These are phyloP conservation scores for Pristionchus pacificus DNA, from an alignment of 1,140 invertebrate genomes.

Conservation along the genomic window DNA sequence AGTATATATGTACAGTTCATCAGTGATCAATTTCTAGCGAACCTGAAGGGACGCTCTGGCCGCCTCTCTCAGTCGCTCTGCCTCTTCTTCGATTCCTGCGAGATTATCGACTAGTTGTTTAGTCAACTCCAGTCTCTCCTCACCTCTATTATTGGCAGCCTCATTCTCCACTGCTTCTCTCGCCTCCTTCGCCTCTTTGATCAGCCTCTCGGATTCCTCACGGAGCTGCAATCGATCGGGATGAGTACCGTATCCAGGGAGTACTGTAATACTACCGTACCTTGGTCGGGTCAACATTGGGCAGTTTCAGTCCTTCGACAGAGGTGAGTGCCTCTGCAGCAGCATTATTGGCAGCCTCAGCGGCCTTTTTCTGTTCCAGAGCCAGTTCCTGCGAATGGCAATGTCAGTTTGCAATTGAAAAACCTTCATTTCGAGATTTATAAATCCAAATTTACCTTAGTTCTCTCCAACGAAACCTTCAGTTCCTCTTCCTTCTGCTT, in stretches of 20 bases:
- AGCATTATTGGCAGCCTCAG: slow-evolving; percentile 37
- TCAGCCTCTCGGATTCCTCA: slow-evolving; percentile 15
- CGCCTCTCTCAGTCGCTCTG: background rate
- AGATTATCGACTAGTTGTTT: background rate
- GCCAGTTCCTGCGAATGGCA: slow-evolving; percentile 36
- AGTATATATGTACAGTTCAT: background rate
- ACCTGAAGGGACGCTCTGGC: background rate
- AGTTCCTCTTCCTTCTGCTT: slow-evolving; percentile 37
- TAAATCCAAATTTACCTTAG: background rate
- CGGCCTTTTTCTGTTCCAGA: slow-evolving; percentile 47
- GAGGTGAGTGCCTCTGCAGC: slow-evolving; percentile 39
- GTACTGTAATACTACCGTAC: slow-evolving; percentile 6
- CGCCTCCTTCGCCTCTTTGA: slow-evolving; percentile 23
- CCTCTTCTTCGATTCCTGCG: background rate
- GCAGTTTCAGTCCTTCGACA: slow-evolving; percentile 52
- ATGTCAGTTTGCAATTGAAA: background rate
- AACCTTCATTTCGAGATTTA: background rate
- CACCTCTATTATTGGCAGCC: slow-evolving; percentile 11
- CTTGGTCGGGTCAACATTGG: slow-evolving; percentile 38
- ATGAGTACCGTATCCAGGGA: background rate
- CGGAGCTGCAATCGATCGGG: slow-evolving; percentile 23
- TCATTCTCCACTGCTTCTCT: slow-evolving; percentile 19
- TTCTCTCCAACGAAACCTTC: slow-evolving; percentile 42
- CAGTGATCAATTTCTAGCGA: background rate
- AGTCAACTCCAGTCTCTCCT: background rate